These are phyloP conservation scores for Nesoenas mayeri DNA, from an alignment of 2,113 vertebrate species.

Conservation along the genomic window DNA sequence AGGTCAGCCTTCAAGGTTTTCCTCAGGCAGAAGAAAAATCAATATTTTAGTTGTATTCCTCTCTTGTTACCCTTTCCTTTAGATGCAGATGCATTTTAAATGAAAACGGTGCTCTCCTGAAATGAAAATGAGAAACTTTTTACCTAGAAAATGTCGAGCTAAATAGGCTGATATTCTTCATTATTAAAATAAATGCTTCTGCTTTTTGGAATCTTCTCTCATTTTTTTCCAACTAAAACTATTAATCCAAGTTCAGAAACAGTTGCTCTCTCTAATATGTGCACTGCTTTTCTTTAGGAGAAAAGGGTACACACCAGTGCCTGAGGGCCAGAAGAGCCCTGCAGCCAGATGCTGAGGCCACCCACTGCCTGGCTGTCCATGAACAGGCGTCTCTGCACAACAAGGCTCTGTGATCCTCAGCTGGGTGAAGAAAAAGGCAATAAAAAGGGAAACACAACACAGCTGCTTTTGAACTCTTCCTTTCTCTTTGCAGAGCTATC, in stretches of 20 bases:
- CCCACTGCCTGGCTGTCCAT: background rate
- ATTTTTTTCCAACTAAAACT: background rate
- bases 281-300: background rate
- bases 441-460: background rate
- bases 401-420: background rate
- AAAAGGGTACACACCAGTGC: background rate
- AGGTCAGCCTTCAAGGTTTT: background rate
- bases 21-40: slow-evolving; percentile 10
- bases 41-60: background rate
- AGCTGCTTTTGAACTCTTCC: background rate
- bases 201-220: background rate
- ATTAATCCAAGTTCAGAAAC: background rate
- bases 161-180: background rate
- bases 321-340: background rate
- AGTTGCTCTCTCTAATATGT: background rate
- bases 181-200: background rate
- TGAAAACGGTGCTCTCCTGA: background rate
- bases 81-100: background rate
- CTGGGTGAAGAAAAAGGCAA: background rate
- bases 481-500: background rate
- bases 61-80: background rate
- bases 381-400: background rate
- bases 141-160: background rate
- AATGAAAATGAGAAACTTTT: slow-evolving; percentile 17
- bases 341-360: background rate